Percentiles rank a stretch among this genome's conserved stretches.
Evolutionary conservation across 2,888 invertebrate genomes (phyloP).

Genomic region (Tenthredo mesomela): DNA sequence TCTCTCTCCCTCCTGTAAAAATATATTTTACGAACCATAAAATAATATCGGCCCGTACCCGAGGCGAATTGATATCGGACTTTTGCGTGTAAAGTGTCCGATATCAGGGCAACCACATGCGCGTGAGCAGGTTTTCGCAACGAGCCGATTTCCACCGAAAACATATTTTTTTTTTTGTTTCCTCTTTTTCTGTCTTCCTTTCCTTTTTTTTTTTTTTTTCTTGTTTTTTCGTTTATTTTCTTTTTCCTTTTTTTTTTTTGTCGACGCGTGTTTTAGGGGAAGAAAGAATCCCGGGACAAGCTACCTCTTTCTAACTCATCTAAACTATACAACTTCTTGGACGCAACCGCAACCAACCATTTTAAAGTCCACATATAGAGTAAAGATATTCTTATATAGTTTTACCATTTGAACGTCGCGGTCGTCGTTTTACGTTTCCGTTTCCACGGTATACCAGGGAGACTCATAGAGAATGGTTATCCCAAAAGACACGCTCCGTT

Average conservation of each 20-base stretch:
- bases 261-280: not conserved
- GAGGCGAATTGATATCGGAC: conserved; percentile 50
- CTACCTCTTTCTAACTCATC: not conserved
- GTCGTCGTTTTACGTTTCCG: conserved; percentile 65
- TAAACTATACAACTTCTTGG: conserved; percentile 6
- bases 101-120: conserved; percentile 36
- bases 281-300: not conserved
- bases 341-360: conserved; percentile 17
- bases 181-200: not conserved
- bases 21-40: conserved; percentile 53
- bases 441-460: conserved; percentile 51
- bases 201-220: not conserved
- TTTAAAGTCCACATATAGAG: conserved; percentile 53
- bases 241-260: not conserved
- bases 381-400: conserved; percentile 64
- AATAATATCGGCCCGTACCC: conserved; percentile 44
- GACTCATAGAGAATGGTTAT: conserved; percentile 22
- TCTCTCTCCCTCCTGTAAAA: not conserved
- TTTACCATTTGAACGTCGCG: conserved; percentile 69
- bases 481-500: conserved; percentile 22
- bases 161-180: conserved; percentile 10
- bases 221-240: not conserved
- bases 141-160: conserved; percentile 26
- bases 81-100: conserved; percentile 51
- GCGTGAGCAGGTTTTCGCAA: conserved; percentile 39